Base-by-base conservation (phyloP, 2,797 vertebrate genomes). In the Helostoma temminkii region DNA sequence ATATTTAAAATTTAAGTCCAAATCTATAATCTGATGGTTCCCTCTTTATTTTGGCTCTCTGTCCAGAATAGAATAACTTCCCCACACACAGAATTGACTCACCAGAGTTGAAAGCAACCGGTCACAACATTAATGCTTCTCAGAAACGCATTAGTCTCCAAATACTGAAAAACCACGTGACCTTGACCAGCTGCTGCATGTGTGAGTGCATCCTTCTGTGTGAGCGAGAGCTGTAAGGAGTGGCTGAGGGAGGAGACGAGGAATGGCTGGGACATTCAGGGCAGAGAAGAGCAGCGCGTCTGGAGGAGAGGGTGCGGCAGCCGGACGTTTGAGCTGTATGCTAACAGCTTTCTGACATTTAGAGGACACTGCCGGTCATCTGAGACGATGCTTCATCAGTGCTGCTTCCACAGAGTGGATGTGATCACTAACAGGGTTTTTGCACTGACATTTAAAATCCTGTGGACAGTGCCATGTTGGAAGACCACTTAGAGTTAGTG, bases 271-370 rank as follows among this genome's bases (percentile, higher is more conserved):
- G 73, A 73, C 74, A 43, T 76, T 81, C 37, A 79, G 36, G 59
- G 76, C 58, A 49, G 65, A 63, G 65, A 62, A 62, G 63, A 74
- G 36, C 26, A 37, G 71, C 36, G 21, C 14, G 69, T 85, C 80
- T 81, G 78, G 78, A 74, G 68, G 37, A 55, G 12, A 42, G 85
- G 92, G 91, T 14, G 85, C 30, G 86, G 87, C 85, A 6, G 52
- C n/a, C 14, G 2, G 26, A 34, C 39, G 1, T 25, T 32, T 7
- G 71, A 45, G 63, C 75, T 22, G 4, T 48, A 54, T 63, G 71
- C 66, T 45, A 81, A 77, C 90, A 90, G 89, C 81, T 90, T 88
- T 63, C 71, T 74, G 80, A 81, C 72, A 85, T 91, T 88, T 66
- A 74, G 60, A 66, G 56, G 66, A 80, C 52, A 14, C 60, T 26